Conservation (phyloP, 2,888 invertebrate genomes). For the Hyposoter dolosus region DNA sequence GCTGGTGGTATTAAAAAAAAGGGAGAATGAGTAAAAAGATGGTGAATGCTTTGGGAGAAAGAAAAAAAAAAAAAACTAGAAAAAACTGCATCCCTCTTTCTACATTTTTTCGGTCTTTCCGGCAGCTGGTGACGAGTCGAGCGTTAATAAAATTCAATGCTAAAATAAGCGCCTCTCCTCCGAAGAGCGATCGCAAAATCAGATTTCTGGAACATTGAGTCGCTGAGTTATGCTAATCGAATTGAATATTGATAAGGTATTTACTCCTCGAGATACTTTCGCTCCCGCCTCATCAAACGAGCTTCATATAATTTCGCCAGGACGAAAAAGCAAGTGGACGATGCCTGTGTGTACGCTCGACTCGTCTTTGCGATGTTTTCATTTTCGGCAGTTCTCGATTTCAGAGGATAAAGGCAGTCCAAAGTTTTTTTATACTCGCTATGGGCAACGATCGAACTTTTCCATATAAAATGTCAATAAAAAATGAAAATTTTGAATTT, state of each 20-base stretch:
- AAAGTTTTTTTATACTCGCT: not conserved
- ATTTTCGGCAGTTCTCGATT: too few species aligned
- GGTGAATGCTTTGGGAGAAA: conserved; percentile 25
- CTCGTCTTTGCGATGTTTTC: not conserved
- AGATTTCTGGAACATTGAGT: conserved; percentile 79
- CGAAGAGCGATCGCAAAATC: conserved; percentile 68
- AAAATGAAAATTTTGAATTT: not conserved
- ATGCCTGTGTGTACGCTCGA: not conserved
- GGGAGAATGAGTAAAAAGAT: conserved; percentile 32
- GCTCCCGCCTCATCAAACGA: conserved; percentile 24
- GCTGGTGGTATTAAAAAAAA: conserved; percentile 70
- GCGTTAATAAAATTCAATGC: conserved; percentile 70
- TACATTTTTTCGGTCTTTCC: conserved; percentile 55
- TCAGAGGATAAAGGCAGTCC: not conserved
- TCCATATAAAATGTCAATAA: too few species aligned
- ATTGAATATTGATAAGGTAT: conserved; percentile 77
- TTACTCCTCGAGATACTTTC: conserved; percentile 60
- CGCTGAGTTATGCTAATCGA: conserved; percentile 77
- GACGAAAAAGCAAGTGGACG: not conserved
- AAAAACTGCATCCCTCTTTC: conserved; percentile 38
- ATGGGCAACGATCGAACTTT: not conserved
- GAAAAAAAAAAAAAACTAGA: conserved; percentile 56
- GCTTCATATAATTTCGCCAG: conserved; percentile 40
- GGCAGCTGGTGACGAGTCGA: conserved; percentile 78
- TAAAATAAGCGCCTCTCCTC: not conserved